Base-by-base conservation (phyloP, 2,888 invertebrate species). In the Tetanocera ferruginea region DNA sequence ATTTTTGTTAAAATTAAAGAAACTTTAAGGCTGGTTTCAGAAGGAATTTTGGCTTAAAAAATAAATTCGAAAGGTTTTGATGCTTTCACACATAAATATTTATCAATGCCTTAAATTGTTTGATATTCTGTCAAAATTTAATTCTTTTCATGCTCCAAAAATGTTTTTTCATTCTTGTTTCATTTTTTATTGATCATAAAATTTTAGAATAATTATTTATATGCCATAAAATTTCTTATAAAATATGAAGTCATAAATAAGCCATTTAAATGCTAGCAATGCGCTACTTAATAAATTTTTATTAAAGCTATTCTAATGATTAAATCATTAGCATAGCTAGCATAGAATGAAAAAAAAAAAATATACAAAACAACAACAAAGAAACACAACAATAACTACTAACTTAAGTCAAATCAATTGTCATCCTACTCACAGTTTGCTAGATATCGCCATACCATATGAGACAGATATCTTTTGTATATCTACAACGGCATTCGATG, bases 391-490 rank as follows among this genome's bases (percentile, higher is more conserved):
- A 80, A 81, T 76, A 79, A 80, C 80, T 80, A 80, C 78, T 79
- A 78, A 76, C 80, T 80, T 80, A 81, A 80, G 80, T 82, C 81
- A 81, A 82, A 81, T 82, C 81, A 82, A 82, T 82, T 82, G 81
- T 81, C 81, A 78, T 78, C 81, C 80, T 80, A 82, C 81, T 78
- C 78, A 77, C 72, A 76, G 75, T 69, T 72, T 37, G 14, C n/a
- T 1, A 60, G 72, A 72, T 37, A 72, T 76, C 70, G 62, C 66
- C 71, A 70, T 78, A 70, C 66, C 73, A 62, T 79, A 76, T 76
- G 52, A 76, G 76, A 76, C 71, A 79, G 77, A 77, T 77, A 76
- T 70, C 23, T 71, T 78, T 80, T 79, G 80, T 79, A 79, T 73
- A 73, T 60, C 66, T 64, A 28, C 66, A 72, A 52, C 78, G 57